Conservation (phyloP, 2,113 vertebrate genomes). For the Dissostichus mawsoni region DNA sequence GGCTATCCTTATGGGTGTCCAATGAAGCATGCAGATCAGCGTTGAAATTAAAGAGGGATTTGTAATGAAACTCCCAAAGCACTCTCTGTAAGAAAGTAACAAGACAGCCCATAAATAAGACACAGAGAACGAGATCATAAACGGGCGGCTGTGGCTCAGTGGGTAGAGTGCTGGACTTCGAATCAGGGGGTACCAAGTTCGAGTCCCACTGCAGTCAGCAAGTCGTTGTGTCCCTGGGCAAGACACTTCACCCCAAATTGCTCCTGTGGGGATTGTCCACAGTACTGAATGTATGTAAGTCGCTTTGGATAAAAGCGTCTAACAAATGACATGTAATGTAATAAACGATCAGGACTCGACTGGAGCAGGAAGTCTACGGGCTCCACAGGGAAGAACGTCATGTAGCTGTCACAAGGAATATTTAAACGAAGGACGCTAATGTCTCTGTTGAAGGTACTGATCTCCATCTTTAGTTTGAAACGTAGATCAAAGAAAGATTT, state of each 20-base stretch:
- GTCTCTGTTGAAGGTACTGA: constrained; percentile 49
- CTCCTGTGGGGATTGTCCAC: no score
- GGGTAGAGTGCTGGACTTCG: no score
- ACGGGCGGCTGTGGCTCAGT: no score
- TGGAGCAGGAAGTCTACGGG: constrained; percentile 43
- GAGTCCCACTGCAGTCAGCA: no score
- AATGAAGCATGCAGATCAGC: constrained; percentile 71
- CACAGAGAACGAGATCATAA: constrained; percentile 47
- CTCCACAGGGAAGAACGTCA: constrained; percentile 25
- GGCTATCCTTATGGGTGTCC: constrained; percentile 61
- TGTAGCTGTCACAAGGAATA: constrained; percentile 48
- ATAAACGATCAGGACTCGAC: constrained; percentile 46
- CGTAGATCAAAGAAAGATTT: constrained; percentile 52
- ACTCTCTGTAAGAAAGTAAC: constrained; percentile 61
- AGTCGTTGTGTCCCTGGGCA: no score
- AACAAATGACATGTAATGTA: no score
- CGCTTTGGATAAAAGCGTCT: no score
- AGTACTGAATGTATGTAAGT: no score
- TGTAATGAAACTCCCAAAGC: constrained; percentile 69
- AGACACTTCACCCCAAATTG: no score
- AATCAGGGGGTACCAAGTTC: no score
- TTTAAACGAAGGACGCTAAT: constrained; percentile 34
- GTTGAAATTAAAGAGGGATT: constrained; percentile 72
- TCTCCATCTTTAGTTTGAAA: constrained; percentile 52
- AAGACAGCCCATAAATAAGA: constrained; percentile 73